Evolutionary conservation across 2,113 vertebrate genomes (phyloP).

Genomic region (Oryctolagus cuniculus): mOryCun1.1 NC_091442.1:104428501-104429000

Average conservation of each 20-base stretch:
- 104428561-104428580: conserved; percentile 94
- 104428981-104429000: conserved; percentile 96
- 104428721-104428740: conserved; percentile 94
- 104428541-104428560: conserved; percentile 93
- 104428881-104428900: conserved; percentile 94
- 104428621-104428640: conserved; percentile 96
- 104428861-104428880: conserved; percentile 92
- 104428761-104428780: conserved; percentile 95
- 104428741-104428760: conserved; percentile 91
- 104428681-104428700: conserved; percentile 85
- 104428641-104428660: conserved; percentile 94
- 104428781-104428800: conserved; percentile 97
- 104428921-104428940: conserved; percentile 97
- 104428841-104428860: conserved; percentile 93
- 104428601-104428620: conserved; percentile 86
- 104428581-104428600: conserved; percentile 87
- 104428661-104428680: conserved; percentile 89
- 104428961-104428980: conserved; percentile 92
- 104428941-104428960: conserved; percentile 93
- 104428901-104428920: conserved; percentile 99
- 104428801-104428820: conserved; percentile 93
- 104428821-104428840: conserved; percentile 91
- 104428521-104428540: conserved; percentile 88
- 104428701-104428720: conserved; percentile 95
- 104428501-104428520: conserved; percentile 80